These are phyloP conservation scores for Elaphurus davidianus DNA, from an alignment of 2,113 vertebrate species.

Conservation along the genomic window DNA sequence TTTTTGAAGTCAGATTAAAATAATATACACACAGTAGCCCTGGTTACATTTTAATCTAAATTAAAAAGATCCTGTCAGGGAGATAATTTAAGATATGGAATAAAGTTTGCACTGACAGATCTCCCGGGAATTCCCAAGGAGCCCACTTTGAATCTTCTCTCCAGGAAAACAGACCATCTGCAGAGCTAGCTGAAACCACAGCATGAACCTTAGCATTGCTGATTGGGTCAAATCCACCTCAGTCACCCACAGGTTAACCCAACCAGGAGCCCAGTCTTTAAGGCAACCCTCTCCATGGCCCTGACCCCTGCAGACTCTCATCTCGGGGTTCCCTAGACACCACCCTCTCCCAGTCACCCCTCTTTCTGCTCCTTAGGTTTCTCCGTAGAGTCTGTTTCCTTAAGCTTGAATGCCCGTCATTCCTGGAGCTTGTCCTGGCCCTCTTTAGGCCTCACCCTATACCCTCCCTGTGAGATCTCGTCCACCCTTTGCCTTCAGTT, in stretches of 20 bases:
- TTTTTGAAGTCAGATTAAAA: conserved; percentile 50
- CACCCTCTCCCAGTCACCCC: neutral
- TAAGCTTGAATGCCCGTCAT: neutral
- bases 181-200: neutral
- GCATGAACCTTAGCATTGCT: neutral
- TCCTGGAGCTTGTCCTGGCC: neutral
- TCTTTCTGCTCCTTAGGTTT: neutral
- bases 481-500: neutral
- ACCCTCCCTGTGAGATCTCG: neutral
- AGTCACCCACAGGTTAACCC: neutral
- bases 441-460: neutral
- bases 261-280: neutral
- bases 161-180: neutral
- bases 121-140: neutral
- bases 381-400: neutral
- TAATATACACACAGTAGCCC: conserved; percentile 6
- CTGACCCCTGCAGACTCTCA: neutral
- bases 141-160: neutral
- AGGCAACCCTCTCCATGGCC: neutral
- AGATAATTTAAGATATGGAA: neutral
- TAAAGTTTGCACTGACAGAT: neutral
- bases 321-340: neutral
- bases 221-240: neutral
- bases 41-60: conserved; percentile 32
- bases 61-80: neutral